phyloP scores from a whole-genome alignment of 2,797 vertebrate genomes.

The Onychomys arenicola region DNA sequence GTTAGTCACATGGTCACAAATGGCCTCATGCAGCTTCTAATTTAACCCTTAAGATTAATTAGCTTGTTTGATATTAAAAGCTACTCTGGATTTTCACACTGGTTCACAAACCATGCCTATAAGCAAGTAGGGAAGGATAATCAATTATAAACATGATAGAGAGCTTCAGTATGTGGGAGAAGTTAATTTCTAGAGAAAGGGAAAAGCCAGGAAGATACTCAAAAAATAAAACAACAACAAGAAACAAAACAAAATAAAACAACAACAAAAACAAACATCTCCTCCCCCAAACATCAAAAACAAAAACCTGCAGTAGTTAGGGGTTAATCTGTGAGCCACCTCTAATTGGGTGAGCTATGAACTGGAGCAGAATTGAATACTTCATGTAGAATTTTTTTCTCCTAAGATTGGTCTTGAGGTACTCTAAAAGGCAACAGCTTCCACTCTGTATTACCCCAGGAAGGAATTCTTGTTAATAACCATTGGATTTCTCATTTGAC shows the following conservation, averaged over 20 bases:
- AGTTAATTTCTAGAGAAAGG: conserved; percentile 9
- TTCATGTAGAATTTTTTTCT: neutral
- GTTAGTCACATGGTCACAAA: neutral
- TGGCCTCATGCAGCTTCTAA: neutral
- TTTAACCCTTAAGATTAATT: neutral
- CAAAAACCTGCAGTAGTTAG: neutral
- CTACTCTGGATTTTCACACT: neutral
- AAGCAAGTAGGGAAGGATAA: neutral
- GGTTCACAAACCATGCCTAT: neutral
- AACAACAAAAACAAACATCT: too few relatives aligned
- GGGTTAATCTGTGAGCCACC: neutral
- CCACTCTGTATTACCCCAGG: neutral
- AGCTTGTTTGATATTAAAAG: neutral
- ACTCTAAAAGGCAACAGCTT: neutral
- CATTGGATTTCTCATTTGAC: neutral
- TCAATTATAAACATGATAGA: neutral
- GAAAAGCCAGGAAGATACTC: neutral
- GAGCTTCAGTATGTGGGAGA: neutral
- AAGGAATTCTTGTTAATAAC: neutral
- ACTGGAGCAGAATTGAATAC: neutral
- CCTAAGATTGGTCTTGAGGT: neutral
- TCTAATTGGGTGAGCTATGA: neutral
- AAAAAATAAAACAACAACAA: neutral
- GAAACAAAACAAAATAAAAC: too few relatives aligned
- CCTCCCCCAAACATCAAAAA: too few relatives aligned